These are phyloP conservation scores for Doryteuthis pealeii DNA, from an alignment of 1,140 invertebrate species.

Conservation along the genomic window DNA sequence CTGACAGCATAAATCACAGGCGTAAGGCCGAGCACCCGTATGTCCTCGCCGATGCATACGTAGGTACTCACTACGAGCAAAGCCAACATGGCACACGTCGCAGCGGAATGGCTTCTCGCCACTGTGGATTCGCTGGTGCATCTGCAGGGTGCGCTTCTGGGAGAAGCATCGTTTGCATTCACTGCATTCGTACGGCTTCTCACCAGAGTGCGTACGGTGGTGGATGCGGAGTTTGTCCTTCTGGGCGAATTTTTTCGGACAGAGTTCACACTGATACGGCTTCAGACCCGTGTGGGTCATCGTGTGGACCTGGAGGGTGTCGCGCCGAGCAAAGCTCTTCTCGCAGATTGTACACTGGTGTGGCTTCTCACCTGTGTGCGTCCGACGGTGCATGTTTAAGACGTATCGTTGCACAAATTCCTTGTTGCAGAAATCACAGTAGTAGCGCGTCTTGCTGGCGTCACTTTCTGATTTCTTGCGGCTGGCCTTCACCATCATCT, in stretches of 20 bases:
- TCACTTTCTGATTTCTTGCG: no score
- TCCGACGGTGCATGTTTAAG: neutral
- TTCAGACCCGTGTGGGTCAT: slow-evolving; percentile 68
- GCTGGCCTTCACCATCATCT: no score
- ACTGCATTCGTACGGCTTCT: slow-evolving; percentile 19
- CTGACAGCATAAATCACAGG: slow-evolving; percentile 86
- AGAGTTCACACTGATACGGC: slow-evolving; percentile 71
- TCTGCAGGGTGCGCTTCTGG: slow-evolving; percentile 16
- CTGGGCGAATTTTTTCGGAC: slow-evolving; percentile 45
- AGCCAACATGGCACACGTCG: slow-evolving; percentile 26
- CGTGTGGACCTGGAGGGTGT: slow-evolving; percentile 40
- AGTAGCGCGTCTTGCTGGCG: no score
- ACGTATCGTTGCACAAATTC: neutral
- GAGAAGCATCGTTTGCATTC: slow-evolving; percentile 22
- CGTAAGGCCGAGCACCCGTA: slow-evolving; percentile 69
- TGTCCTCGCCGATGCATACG: slow-evolving; percentile 21
- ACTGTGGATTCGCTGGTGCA: slow-evolving; percentile 29
- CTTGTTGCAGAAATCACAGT: no score
- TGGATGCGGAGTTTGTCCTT: slow-evolving; percentile 83
- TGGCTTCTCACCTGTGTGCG: neutral
- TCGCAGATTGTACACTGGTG: slow-evolving; percentile 41
- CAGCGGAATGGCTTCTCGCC: slow-evolving; percentile 31
- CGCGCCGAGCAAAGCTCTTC: slow-evolving; percentile 41
- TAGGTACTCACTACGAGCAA: slow-evolving; percentile 24
- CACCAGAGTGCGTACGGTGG: slow-evolving; percentile 60